phyloP scores from a whole-genome alignment of 2,113 vertebrate genomes.

The Drymodes brunneopygia region DNA sequence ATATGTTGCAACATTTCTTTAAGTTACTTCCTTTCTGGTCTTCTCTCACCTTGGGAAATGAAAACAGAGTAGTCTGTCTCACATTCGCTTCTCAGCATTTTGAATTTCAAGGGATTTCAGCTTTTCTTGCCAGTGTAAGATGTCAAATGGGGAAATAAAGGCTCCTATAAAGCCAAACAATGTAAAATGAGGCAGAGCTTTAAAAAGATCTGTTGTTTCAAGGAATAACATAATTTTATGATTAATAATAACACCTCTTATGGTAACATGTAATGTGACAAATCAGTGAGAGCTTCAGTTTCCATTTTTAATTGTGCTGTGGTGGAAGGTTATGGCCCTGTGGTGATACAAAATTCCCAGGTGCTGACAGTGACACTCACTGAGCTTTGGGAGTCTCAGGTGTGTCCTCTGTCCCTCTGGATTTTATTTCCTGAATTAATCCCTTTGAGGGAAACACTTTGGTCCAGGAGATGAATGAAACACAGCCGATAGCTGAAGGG shows the following conservation, averaged over 20 bases:
- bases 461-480: not conserved
- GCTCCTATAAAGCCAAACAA: not conserved
- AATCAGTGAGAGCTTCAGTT: not conserved
- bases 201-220: not conserved
- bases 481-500: not conserved
- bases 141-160: not conserved
- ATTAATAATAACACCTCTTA: not conserved
- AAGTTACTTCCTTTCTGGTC: constrained; percentile 34
- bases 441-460: not conserved
- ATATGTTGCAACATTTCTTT: constrained; percentile 63
- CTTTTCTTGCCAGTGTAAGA: not conserved
- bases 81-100: not conserved
- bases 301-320: not conserved
- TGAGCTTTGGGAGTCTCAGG: not conserved
- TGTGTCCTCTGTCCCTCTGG: not conserved
- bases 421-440: not conserved
- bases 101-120: constrained; percentile 8
- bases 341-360: not conserved
- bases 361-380: not conserved
- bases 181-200: not conserved
- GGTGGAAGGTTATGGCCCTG: not conserved
- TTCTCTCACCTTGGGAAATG: constrained; percentile 49
- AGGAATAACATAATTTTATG: not conserved
- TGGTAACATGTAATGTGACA: not conserved
- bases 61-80: constrained; percentile 16